Percentiles rank a stretch among this genome's conserved stretches.
phyloP scores from a whole-genome alignment of 2,797 vertebrate species.

The Chaunax sp. region DNA sequence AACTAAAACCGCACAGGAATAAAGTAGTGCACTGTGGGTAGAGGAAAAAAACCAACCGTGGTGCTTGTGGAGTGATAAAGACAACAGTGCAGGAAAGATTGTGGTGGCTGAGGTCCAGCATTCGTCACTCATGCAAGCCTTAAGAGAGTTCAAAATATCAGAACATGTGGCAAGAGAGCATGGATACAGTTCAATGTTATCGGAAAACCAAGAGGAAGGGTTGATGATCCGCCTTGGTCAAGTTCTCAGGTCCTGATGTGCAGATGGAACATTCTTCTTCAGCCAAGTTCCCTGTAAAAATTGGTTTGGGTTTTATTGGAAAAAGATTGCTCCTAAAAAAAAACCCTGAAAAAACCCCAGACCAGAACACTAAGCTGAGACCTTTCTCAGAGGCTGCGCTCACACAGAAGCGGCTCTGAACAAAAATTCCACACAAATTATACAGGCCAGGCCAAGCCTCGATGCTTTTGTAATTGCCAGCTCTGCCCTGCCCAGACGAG shows the following conservation, averaged over 20 bases:
- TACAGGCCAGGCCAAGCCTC: constrained; percentile 60
- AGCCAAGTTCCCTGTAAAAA: constrained; percentile 49
- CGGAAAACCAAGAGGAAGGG: constrained; percentile 48
- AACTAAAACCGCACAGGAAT: constrained; percentile 51
- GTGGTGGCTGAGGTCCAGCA: constrained; percentile 35
- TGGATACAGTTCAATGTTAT: constrained; percentile 18
- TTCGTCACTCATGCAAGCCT: constrained; percentile 4
- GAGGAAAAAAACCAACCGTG: constrained; percentile 27
- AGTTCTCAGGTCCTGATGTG: constrained; percentile 40
- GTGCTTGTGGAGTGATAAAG: constrained; percentile 30
- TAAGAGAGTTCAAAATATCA: constrained; percentile 8
- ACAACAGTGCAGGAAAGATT: constrained; percentile 17
- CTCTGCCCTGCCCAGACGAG: constrained; percentile 58
- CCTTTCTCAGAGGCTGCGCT: constrained; percentile 42
- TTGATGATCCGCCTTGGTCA: constrained; percentile 32
- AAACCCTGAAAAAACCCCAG: too few relatives aligned
- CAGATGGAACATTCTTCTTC: constrained; percentile 61
- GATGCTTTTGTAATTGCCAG: constrained; percentile 69
- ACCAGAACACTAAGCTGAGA: constrained; percentile 47
- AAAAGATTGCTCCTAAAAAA: constrained; percentile 33
- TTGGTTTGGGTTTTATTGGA: constrained; percentile 39
- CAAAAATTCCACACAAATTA: constrained; percentile 77
- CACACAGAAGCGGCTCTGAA: constrained; percentile 50
- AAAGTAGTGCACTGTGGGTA: constrained; percentile 39
- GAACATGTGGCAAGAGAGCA: constrained; percentile 8